Percentiles rank a stretch among this genome's conserved stretches.
These are phyloP conservation scores for Slavum lentiscoides DNA, from an alignment of 2,888 invertebrate genomes.

Conservation along the genomic window DNA sequence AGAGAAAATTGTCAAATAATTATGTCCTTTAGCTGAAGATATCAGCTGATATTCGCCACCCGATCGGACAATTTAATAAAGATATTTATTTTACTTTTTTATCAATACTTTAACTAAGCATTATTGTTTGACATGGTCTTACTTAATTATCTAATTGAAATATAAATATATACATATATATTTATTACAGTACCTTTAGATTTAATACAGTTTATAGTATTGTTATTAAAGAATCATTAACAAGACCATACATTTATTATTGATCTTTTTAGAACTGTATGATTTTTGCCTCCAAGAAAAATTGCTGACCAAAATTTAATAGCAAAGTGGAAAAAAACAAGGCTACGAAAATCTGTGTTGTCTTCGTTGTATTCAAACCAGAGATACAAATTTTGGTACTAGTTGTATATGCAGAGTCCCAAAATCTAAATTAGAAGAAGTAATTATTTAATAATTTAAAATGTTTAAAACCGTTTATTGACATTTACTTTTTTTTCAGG, in stretches of 20 bases:
- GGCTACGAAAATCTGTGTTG: slow-evolving; percentile 99
- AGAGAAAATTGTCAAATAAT: too few species aligned
- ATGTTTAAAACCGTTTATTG: slow-evolving; percentile 11
- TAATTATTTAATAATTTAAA: slow-evolving; percentile 57
- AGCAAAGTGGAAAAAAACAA: slow-evolving; percentile 98
- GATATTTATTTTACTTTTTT: too few species aligned
- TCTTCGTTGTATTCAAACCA: slow-evolving; percentile 93
- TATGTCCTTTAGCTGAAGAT: too few species aligned
- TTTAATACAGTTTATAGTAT: too few species aligned
- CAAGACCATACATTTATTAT: background rate
- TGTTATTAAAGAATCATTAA: too few species aligned
- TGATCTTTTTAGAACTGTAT: slow-evolving; percentile 68
- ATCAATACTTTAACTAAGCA: too few species aligned
- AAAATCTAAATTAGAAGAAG: slow-evolving; percentile 94
- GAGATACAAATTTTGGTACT: slow-evolving; percentile 98
- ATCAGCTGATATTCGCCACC: too few species aligned
- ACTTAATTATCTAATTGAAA: too few species aligned
- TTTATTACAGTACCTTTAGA: too few species aligned
- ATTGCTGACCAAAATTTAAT: slow-evolving; percentile 96
- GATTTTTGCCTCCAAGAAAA: slow-evolving; percentile 92
- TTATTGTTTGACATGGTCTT: too few species aligned
- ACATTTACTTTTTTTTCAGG: slow-evolving; percentile 64
- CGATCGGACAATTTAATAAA: too few species aligned
- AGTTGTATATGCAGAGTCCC: slow-evolving; percentile 99
- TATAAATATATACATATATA: too few species aligned